Conservation (phyloP, 2,113 vertebrate genomes). For the Turdus rufiventris region DNA sequence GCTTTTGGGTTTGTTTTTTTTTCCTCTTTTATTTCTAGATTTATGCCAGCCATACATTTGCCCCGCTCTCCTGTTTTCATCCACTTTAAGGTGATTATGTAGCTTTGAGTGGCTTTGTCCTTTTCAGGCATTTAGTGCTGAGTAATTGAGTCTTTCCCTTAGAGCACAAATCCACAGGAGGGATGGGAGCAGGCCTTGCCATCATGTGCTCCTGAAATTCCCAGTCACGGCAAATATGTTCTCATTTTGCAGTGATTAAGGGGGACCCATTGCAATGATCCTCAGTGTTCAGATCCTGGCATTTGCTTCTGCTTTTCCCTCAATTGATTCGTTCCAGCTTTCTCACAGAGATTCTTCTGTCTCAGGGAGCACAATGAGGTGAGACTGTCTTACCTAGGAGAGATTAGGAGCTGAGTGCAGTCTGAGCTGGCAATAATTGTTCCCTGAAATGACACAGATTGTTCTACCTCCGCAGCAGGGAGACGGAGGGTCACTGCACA, state of each 20-base stretch:
- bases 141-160: not conserved
- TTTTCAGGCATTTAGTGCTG: not conserved
- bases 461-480: not conserved
- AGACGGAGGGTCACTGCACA: not conserved
- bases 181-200: not conserved
- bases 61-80: not conserved
- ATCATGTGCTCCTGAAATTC: not conserved
- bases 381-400: not conserved
- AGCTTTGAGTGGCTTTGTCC: not conserved
- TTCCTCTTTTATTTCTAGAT: not conserved
- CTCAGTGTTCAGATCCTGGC: not conserved
- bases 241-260: not conserved
- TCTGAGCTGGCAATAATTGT: not conserved
- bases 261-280: not conserved
- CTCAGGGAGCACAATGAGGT: not conserved
- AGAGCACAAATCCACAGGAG: not conserved
- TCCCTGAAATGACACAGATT: not conserved
- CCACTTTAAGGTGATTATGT: not conserved
- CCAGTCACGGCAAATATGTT: not conserved
- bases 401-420: not conserved
- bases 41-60: not conserved
- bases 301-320: not conserved
- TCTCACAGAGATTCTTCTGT: not conserved
- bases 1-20: not conserved
- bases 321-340: not conserved